Conservation (phyloP, 2,888 invertebrate genomes). For the Nebria brevicollis region DNA sequence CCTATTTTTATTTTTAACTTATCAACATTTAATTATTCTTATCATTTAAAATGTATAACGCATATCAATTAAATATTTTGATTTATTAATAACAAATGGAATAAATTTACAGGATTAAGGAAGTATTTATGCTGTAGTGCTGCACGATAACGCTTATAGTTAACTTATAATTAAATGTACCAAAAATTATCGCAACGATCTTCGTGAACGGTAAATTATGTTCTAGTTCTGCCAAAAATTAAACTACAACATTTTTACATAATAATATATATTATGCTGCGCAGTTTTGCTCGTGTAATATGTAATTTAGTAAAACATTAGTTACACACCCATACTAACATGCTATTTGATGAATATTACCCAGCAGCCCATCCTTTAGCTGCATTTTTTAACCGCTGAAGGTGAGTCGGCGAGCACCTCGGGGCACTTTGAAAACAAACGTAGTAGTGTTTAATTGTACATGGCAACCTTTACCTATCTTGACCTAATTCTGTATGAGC, state of each 20-base stretch:
- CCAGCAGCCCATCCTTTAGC: slow-evolving; percentile 36
- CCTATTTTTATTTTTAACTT: no score
- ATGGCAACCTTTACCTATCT: slow-evolving; percentile 37
- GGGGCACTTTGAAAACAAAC: slow-evolving; percentile 26
- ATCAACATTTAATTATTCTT: no score
- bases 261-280: not conserved
- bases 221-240: not conserved
- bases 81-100: no score
- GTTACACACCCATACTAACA: slow-evolving; percentile 27
- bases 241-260: slow-evolving; percentile 10
- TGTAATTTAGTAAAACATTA: slow-evolving; percentile 39
- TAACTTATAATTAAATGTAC: no score
- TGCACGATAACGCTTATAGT: no score
- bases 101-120: no score
- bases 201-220: not conserved
- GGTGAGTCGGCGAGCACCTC: slow-evolving; percentile 30
- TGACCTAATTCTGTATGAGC: slow-evolving; percentile 30
- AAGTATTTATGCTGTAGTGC: no score
- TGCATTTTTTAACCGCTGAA: slow-evolving; percentile 41
- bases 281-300: slow-evolving; percentile 7
- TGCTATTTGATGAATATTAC: slow-evolving; percentile 38
- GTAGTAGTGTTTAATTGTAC: slow-evolving; percentile 11
- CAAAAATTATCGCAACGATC: not conserved
- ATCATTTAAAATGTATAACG: no score
- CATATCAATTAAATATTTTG: no score